These are phyloP conservation scores for Ailuropoda melanoleuca DNA, from an alignment of 2,113 vertebrate genomes.

Conservation along the genomic window DNA sequence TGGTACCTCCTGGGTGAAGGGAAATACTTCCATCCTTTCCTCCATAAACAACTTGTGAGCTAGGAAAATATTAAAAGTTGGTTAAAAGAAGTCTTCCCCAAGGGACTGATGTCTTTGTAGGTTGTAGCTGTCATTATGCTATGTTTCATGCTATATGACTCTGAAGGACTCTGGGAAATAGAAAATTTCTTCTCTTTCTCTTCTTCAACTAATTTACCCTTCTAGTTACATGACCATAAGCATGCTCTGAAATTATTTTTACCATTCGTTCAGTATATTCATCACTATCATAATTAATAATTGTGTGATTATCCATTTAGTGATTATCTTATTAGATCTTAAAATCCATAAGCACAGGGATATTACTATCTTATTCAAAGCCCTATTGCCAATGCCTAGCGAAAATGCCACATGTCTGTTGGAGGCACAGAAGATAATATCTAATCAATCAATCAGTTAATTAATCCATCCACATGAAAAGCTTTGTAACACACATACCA, in stretches of 20 bases:
- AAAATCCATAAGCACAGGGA: neutral
- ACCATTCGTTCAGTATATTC: neutral
- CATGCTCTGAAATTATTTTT: neutral
- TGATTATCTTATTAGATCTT: neutral
- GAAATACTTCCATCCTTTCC: neutral
- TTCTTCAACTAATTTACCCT: neutral
- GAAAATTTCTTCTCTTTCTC: neutral
- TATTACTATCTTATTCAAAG: neutral
- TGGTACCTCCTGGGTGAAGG: neutral
- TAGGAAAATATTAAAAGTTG: conserved; percentile 12
- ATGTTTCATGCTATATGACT: neutral
- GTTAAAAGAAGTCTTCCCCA: neutral
- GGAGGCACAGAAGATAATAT: neutral
- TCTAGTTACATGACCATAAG: neutral
- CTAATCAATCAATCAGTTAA: neutral
- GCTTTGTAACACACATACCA: neutral
- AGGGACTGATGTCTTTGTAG: neutral
- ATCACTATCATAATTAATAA: neutral
- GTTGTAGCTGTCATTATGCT: neutral
- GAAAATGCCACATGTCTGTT: neutral
- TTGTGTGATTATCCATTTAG: neutral
- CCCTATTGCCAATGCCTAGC: neutral
- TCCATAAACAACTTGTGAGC: neutral
- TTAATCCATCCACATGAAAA: neutral
- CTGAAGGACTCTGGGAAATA: neutral